These are phyloP conservation scores for Phoenicopterus ruber DNA, from an alignment of 2,113 vertebrate species.

Conservation along the genomic window DNA sequence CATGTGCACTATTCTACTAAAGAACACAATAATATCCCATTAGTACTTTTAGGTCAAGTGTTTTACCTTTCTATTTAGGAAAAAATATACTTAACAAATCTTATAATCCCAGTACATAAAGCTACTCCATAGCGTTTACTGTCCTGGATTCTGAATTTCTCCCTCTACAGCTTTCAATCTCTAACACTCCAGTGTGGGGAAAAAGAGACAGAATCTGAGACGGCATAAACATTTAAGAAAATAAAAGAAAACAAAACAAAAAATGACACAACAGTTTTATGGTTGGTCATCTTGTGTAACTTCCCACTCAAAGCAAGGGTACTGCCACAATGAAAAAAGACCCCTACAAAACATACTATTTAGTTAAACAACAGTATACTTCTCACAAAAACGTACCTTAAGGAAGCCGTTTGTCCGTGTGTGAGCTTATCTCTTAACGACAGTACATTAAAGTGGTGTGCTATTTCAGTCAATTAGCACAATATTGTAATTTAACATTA, in stretches of 20 bases:
- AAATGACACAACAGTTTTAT: not conserved
- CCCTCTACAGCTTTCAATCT: not conserved
- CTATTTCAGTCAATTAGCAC: conserved; percentile 47
- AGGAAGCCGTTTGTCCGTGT: not conserved
- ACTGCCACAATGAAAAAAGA: not conserved
- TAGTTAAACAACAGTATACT: not conserved
- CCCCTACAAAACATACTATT: not conserved
- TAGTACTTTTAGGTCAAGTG: not conserved
- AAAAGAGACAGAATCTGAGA: not conserved
- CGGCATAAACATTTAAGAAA: not conserved
- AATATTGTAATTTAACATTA: not conserved
- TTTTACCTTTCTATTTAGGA: not conserved
- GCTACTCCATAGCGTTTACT: not conserved
- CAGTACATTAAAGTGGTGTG: not conserved
- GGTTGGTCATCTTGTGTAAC: not conserved
- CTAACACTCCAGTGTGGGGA: not conserved
- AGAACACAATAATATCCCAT: not conserved
- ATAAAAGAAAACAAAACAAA: not conserved
- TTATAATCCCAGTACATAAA: not conserved
- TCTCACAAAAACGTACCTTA: not conserved
- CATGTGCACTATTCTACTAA: not conserved
- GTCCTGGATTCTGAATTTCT: not conserved
- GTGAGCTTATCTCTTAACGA: conserved; percentile 3
- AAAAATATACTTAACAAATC: not conserved
- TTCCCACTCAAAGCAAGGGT: not conserved